A percentile compares a stretch with the other conserved stretches of the same genome.
Conservation (phyloP, 2,113 vertebrate genomes). For the Enhydra lutris region DNA sequence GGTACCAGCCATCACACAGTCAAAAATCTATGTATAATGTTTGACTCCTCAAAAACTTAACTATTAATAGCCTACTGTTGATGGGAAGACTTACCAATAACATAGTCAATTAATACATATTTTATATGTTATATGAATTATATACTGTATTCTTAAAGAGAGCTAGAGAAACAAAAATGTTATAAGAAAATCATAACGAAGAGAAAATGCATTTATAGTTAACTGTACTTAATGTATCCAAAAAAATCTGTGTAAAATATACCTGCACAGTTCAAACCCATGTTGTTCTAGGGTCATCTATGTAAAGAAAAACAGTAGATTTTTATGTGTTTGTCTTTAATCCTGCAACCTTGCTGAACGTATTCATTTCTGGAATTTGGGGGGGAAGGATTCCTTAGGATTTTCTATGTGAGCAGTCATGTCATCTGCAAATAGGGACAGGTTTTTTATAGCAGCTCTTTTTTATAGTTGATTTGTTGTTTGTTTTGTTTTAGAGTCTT, state of each 20-base stretch:
- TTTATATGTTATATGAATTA: neutral
- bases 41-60: neutral
- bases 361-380: neutral
- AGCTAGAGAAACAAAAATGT: neutral
- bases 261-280: neutral
- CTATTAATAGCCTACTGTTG: neutral
- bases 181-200: neutral
- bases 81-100: neutral
- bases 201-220: neutral
- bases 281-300: neutral
- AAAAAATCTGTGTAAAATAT: neutral
- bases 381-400: neutral
- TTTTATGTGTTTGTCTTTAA: neutral
- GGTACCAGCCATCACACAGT: neutral
- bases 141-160: neutral
- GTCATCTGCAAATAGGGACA: neutral
- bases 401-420: neutral
- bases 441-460: neutral
- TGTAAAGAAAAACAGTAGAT: neutral
- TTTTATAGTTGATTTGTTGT: neutral
- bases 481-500: neutral
- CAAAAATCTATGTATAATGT: neutral
- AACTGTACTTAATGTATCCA: neutral
- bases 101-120: neutral
- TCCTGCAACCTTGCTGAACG: neutral